Evolutionary conservation across 2,113 vertebrate genomes (phyloP).

Genomic region (Corvus moneduloides): DNA sequence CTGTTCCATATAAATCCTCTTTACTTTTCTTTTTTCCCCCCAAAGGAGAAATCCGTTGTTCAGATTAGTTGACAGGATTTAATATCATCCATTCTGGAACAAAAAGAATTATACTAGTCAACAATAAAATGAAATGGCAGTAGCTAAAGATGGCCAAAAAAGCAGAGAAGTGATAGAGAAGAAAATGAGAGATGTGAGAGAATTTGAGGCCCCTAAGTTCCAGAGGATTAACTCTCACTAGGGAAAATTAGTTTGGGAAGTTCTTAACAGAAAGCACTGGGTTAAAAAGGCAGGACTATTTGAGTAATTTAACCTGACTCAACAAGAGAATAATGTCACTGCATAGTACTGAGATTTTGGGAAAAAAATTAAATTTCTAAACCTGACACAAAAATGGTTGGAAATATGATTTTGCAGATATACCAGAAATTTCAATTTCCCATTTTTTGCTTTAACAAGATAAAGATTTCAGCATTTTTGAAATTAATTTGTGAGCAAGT

Average conservation of each 20-base stretch:
- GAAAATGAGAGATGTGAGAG: neutral
- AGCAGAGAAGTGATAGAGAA: neutral
- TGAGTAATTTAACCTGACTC: neutral
- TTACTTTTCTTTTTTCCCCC: fast-evolving
- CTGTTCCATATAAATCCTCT: neutral
- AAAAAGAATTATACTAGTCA: neutral
- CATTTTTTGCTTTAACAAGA: neutral
- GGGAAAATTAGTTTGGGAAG: neutral
- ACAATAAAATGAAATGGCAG: neutral
- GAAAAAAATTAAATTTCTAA: neutral
- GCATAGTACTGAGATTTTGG: neutral
- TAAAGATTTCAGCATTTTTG: neutral
- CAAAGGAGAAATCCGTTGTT: neutral
- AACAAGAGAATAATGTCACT: neutral
- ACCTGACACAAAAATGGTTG: neutral
- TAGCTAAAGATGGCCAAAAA: neutral
- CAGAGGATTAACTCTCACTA: neutral
- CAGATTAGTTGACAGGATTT: neutral
- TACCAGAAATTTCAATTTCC: neutral
- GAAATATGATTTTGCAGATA: neutral
- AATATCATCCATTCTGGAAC: neutral
- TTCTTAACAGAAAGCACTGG: neutral
- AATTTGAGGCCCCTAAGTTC: neutral
- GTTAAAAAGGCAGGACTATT: neutral
- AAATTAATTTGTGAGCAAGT: neutral